These are phyloP conservation scores for Odontothrips loti DNA, from an alignment of 2,888 invertebrate genomes.

Conservation along the genomic window DNA sequence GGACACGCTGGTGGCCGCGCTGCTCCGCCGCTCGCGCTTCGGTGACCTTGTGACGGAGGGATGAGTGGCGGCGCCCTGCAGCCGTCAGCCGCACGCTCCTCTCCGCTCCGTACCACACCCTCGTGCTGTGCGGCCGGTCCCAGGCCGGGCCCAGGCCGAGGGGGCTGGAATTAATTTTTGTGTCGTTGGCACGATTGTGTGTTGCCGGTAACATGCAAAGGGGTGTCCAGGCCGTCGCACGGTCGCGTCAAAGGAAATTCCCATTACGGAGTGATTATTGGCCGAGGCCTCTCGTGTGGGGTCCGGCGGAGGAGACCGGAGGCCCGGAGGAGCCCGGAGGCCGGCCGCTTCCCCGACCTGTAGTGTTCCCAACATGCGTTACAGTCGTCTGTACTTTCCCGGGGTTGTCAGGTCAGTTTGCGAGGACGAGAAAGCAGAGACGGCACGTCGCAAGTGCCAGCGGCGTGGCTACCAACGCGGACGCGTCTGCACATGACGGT, in stretches of 20 bases:
- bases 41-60: neutral
- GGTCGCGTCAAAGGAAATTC: neutral
- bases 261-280: too few species aligned
- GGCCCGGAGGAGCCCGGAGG: neutral
- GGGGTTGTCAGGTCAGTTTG: too few species aligned
- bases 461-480: too few species aligned
- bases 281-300: too few species aligned
- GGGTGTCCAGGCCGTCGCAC: neutral
- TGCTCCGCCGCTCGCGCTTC: neutral
- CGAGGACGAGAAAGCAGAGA: too few species aligned
- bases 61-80: neutral
- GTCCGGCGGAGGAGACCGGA: too few species aligned
- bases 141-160: neutral
- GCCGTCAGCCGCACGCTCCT: too few species aligned
- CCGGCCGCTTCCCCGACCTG: neutral
- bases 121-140: neutral
- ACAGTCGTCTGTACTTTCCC: too few species aligned
- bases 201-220: constrained; percentile 15
- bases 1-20: neutral
- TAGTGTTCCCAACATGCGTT: too few species aligned
- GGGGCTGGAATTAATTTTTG: constrained; percentile 17
- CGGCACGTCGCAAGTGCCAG: too few species aligned
- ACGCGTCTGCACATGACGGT: too few species aligned
- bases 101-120: too few species aligned
- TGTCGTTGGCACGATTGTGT: neutral